phyloP scores from a whole-genome alignment of 2,113 vertebrate genomes.

The Gopherus flavomarginatus region DNA sequence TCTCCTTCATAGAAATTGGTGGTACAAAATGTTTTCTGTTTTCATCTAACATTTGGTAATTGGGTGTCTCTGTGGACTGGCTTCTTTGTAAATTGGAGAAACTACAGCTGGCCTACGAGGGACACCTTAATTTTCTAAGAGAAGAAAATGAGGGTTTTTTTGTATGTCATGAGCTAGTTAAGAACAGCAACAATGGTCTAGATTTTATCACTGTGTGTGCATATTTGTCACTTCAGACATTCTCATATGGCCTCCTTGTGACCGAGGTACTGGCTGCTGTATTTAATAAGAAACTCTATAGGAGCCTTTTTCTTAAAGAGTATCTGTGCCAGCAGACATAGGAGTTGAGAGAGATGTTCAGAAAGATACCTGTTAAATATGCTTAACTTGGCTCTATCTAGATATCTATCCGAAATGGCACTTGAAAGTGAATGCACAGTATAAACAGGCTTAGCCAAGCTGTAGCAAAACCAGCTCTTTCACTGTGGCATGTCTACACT shows the following conservation, averaged over 20 bases:
- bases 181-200: background rate
- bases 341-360: background rate
- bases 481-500: background rate
- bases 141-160: slow-evolving; percentile 7
- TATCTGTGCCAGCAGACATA: too few species aligned
- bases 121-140: slow-evolving; percentile 61
- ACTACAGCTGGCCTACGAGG: slow-evolving; percentile 52
- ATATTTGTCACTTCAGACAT: background rate
- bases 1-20: background rate
- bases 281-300: background rate
- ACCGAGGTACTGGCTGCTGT: background rate
- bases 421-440: background rate
- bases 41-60: slow-evolving; percentile 30
- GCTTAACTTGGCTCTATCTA: background rate
- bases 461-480: too few species aligned
- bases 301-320: too few species aligned
- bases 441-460: background rate
- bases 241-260: background rate
- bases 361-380: background rate
- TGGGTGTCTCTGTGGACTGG: slow-evolving; percentile 29
- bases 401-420: background rate
- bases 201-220: background rate
- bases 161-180: slow-evolving; percentile 39
- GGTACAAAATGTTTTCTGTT: background rate
- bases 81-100: slow-evolving; percentile 46